Evolutionary conservation across 1,140 invertebrate species (phyloP), one percentile per base, ranked within the genome.

Genomic region (Papilio xuthus): DNA sequence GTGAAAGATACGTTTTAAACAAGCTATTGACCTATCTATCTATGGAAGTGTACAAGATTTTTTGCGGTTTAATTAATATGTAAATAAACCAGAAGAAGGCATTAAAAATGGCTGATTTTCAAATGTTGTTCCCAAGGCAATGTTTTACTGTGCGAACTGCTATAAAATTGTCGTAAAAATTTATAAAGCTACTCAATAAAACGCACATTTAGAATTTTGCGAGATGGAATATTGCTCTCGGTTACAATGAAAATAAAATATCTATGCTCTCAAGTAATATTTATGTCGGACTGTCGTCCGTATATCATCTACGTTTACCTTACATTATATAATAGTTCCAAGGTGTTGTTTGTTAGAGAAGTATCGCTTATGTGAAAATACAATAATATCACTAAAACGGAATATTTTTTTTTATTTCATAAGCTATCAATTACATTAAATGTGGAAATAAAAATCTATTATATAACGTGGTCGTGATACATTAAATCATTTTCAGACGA

Each of bases 181-280:
- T 80, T 82, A 82, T 82, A 82, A 82, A 80, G 81, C 79, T 82
- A 82, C 81, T 82, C 79, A 79, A 82, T 82, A 76, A 76, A 76
- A 78, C 56, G 81, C 78, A 77, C 81, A 82, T 74, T 82, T 82
- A 80, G 81, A 82, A 82, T 77, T 82, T 82, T 69, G 81, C 76
- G 74, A 74, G 70, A 72, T 79, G 79, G 77, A 77, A 82, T 82
- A 80, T 78, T 77, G 75, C 74, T 63, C 74, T 76, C 74, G 28
- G 74, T 76, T 76, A 76, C 74, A 76, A 76, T 76, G 74, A 76
- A 76, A 85, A 86, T 88, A 88, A 86, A 88, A 85, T 85, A 81
- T 84, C 74, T 76, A 76, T 63, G 74, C 74, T 63, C n/a, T 76
- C 74, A 76, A 76, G 74, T 76, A 76, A 60, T 76, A 76, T 76